A percentile compares a stretch with the other conserved stretches of the same genome.
Conservation (phyloP, 2,888 invertebrate genomes). For the Andrena haemorrhoa region DNA sequence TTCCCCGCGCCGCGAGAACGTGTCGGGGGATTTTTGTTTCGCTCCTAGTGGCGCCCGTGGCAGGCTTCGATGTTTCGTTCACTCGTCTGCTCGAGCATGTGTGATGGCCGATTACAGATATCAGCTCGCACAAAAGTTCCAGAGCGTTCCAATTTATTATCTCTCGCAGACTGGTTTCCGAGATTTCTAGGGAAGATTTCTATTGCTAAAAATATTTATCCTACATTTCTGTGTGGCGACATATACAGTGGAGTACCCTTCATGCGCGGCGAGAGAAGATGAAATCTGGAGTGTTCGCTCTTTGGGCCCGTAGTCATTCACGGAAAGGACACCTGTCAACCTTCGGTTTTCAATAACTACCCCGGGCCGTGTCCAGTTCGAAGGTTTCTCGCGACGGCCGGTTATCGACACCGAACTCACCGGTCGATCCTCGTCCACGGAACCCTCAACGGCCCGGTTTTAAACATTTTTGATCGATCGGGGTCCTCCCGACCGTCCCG, state of each 20-base stretch:
- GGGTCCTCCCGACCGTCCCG: slow-evolving; percentile 21
- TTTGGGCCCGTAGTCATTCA: not conserved
- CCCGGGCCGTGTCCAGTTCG: not conserved
- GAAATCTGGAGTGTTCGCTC: not conserved
- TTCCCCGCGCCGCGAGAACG: slow-evolving; percentile 47
- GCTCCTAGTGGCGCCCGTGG: slow-evolving; percentile 2
- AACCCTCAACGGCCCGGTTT: slow-evolving; percentile 47
- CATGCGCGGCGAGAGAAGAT: not conserved
- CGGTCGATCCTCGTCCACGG: slow-evolving; percentile 31
- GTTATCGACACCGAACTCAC: slow-evolving; percentile 38
- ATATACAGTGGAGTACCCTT: not conserved
- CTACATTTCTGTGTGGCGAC: not conserved
- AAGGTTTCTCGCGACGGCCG: slow-evolving; percentile 20
- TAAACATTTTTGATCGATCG: slow-evolving; percentile 59
- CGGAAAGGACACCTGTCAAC: slow-evolving; percentile 21
- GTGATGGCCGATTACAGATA: not conserved
- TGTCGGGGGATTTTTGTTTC: slow-evolving; percentile 46
- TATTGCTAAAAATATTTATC: not conserved
- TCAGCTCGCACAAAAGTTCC: not conserved
- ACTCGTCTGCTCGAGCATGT: not conserved
- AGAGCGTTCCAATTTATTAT: not conserved
- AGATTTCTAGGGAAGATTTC: not conserved
- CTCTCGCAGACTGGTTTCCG: not conserved
- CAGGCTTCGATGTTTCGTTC: slow-evolving; percentile 4
- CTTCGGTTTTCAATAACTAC: slow-evolving; percentile 10